Evolutionary conservation across 2,888 invertebrate genomes (phyloP).

Genomic region (Luperina testacea): DNA sequence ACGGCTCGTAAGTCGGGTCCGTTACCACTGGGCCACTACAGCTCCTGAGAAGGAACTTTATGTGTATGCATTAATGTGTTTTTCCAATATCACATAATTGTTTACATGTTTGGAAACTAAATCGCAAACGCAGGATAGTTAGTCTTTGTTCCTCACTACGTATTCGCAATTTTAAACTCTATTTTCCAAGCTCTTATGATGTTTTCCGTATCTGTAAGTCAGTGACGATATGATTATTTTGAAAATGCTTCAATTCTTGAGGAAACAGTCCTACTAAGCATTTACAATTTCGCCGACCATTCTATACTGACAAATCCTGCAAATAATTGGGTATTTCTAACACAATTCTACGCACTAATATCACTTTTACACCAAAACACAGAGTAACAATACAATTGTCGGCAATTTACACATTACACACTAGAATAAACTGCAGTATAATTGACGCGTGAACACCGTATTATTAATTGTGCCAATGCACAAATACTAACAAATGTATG

Average conservation of each 20-base stretch:
- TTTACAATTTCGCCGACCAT: not conserved
- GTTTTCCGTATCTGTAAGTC: not conserved
- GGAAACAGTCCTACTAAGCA: not conserved
- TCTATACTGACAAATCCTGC: not conserved
- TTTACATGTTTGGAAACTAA: not conserved
- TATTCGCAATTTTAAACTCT: not conserved
- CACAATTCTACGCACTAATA: constrained; percentile 24
- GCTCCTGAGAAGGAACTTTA: not conserved
- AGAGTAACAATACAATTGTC: constrained; percentile 30
- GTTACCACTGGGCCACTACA: too few species aligned
- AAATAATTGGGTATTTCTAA: constrained; percentile 6
- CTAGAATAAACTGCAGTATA: constrained; percentile 25
- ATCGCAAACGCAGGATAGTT: not conserved
- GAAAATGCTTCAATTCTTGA: not conserved
- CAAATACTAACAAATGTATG: constrained; percentile 18
- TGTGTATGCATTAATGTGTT: not conserved
- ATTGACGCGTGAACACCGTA: constrained; percentile 36
- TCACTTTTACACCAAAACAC: constrained; percentile 10
- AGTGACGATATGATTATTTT: not conserved
- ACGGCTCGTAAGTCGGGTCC: too few species aligned
- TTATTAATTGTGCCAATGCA: constrained; percentile 30
- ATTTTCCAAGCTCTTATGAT: not conserved
- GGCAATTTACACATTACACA: constrained; percentile 41
- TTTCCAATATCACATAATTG: not conserved
- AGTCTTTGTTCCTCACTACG: too few species aligned